Conservation (phyloP, 2,888 invertebrate species). For the Pollenia amentaria region DNA sequence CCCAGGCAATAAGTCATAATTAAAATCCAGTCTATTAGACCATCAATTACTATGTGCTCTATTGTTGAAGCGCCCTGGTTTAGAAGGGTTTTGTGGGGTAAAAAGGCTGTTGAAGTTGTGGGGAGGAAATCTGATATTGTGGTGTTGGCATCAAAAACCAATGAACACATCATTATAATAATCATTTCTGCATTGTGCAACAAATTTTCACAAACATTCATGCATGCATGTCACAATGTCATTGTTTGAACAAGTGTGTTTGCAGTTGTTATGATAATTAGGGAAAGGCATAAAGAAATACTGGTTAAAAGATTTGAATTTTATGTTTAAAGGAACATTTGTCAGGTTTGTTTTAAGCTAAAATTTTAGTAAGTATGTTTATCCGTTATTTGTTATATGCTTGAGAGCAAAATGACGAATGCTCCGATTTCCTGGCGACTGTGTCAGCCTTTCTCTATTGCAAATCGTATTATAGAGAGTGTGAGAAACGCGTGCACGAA, state of each 20-base stretch:
- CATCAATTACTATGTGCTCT: too few relatives aligned
- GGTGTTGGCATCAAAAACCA: slow-evolving; percentile 62
- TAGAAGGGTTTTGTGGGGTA: neutral
- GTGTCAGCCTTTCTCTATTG: neutral
- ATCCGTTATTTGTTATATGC: too few relatives aligned
- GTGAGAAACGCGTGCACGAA: slow-evolving; percentile 19
- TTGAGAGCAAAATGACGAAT: too few relatives aligned
- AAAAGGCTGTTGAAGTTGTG: neutral
- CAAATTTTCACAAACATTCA: neutral
- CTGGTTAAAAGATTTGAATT: too few relatives aligned
- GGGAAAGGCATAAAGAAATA: too few relatives aligned
- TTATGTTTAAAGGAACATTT: too few relatives aligned
- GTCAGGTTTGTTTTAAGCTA: too few relatives aligned
- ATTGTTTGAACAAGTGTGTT: slow-evolving; percentile 25
- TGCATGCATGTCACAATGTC: slow-evolving; percentile 26
- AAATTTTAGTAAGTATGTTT: too few relatives aligned
- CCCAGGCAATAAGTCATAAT: too few relatives aligned
- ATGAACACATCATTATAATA: slow-evolving; percentile 58
- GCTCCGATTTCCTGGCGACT: too few relatives aligned
- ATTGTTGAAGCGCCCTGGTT: too few relatives aligned
- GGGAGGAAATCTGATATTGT: slow-evolving; percentile 32
- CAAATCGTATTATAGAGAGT: neutral
- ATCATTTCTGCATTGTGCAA: slow-evolving; percentile 23
- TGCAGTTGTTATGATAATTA: neutral
- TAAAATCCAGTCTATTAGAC: too few relatives aligned